phyloP scores from a whole-genome alignment of 2,888 invertebrate genomes.

The Scaptomyza cyrtandrae region DNA sequence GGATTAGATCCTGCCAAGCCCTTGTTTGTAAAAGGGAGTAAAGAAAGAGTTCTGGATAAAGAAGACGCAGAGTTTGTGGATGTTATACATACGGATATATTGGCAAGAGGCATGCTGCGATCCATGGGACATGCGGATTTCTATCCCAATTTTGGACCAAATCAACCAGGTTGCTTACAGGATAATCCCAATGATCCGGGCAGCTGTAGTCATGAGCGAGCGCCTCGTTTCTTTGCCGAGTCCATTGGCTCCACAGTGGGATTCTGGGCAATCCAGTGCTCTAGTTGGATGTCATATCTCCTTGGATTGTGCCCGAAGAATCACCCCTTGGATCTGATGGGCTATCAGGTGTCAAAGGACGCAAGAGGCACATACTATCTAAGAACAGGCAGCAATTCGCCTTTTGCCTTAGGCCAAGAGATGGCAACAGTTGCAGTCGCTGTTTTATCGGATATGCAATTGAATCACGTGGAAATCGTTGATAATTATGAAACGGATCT shows the following conservation, averaged over 20 bases:
- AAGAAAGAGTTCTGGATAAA: slow-evolving; percentile 85
- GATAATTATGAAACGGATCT: not conserved
- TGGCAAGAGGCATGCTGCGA: slow-evolving; percentile 86
- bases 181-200: slow-evolving; percentile 84
- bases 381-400: slow-evolving; percentile 45
- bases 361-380: slow-evolving; percentile 85
- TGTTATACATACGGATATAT: slow-evolving; percentile 87
- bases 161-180: slow-evolving; percentile 87
- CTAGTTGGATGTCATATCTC: slow-evolving; percentile 85
- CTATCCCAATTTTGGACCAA: slow-evolving; percentile 86
- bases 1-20: slow-evolving; percentile 89
- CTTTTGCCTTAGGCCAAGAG: slow-evolving; percentile 66
- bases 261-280: slow-evolving; percentile 86
- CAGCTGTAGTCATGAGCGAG: slow-evolving; percentile 87
- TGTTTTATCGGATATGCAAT: not conserved
- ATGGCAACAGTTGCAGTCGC: not conserved
- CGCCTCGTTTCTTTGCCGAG: slow-evolving; percentile 87
- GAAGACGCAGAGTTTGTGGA: slow-evolving; percentile 88
- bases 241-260: slow-evolving; percentile 85
- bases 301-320: slow-evolving; percentile 85
- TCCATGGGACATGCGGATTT: slow-evolving; percentile 86
- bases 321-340: slow-evolving; percentile 84
- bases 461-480: too few species aligned
- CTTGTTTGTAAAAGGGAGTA: slow-evolving; percentile 85
- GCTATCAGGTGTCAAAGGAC: slow-evolving; percentile 84